Base-by-base conservation (phyloP, 2,113 vertebrate genomes). In the Coptodon bakossiorum region DNA sequence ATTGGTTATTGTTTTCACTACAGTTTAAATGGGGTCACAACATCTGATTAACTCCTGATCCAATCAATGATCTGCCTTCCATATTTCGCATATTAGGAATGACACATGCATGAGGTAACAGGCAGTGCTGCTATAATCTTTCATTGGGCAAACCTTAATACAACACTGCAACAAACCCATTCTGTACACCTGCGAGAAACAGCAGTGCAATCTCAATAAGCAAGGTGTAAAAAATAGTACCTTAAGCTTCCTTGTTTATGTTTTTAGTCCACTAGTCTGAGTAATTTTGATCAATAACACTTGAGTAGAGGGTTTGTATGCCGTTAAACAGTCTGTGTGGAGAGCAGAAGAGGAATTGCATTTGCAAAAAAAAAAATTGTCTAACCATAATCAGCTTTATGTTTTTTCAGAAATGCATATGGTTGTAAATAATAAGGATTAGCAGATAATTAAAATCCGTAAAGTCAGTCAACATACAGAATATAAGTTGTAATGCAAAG, bases 91-190 rank as follows among this genome's bases (percentile, higher is more conserved):
- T 78, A 45, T 50, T 78, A 50, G 43, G 24, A 50, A 50, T 0
- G 7, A 31, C 43, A 50, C 16, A n/a, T 7, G 40, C 24, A 19
- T 31, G 24, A 27, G 71, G 16, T 50, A 78, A 50, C 71, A 0
- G 43, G 9, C 4, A 50, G 27, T 78, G 43, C 43, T 50, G 24
- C 0, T 76, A 0, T 1, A 12, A 19, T 50, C 27, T 50, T 0
- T n/a, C 10, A 1, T 4, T 52, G 73, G 29, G 73, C 45, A 78
- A n/a, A 78, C 11, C 24, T 50, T 78, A n/a, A 34, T 50, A 12
- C 17, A n/a, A 52, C 45, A 78, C 45, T 52, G 45, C 6, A 78
- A 34, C 73, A 52, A 52, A 52, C 27, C 27, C 10, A 78, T 52
- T 78, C 27, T 78, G 43, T 78, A 19, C 45, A 52, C 17, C 73